A percentile compares a stretch with the other conserved stretches of the same genome.
phyloP scores from a whole-genome alignment of 2,888 invertebrate genomes.

The Perithous albicinctus region DNA sequence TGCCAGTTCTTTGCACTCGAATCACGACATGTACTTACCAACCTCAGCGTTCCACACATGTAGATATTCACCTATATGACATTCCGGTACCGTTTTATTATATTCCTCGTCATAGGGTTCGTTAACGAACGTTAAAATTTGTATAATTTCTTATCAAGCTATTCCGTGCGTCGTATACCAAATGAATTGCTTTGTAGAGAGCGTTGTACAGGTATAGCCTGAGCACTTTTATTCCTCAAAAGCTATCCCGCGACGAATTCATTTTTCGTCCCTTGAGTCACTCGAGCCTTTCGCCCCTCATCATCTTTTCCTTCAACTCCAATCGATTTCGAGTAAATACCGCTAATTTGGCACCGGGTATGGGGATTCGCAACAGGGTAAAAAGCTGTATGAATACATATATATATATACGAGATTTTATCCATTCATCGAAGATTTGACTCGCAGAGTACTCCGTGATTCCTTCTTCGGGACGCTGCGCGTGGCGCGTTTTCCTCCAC shows the following conservation, averaged over 20 bases:
- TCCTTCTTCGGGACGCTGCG: constrained; percentile 19
- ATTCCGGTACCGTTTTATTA: constrained; percentile 18
- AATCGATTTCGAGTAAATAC: constrained; percentile 44
- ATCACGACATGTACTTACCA: constrained; percentile 46
- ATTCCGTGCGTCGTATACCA: constrained; percentile 47
- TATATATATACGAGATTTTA: constrained; percentile 12
- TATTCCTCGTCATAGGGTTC: constrained; percentile 22
- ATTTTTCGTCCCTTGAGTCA: constrained; percentile 24
- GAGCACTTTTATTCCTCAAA: neutral
- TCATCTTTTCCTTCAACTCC: constrained; percentile 8
- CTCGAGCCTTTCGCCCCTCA: neutral
- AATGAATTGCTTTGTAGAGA: constrained; percentile 16
- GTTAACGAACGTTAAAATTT: constrained; percentile 56
- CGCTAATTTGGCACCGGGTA: constrained; percentile 21
- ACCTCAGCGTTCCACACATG: constrained; percentile 16
- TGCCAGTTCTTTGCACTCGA: constrained; percentile 49
- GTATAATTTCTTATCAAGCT: constrained; percentile 50
- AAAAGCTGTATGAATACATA: neutral
- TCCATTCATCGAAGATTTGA: constrained; percentile 23
- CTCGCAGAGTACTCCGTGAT: constrained; percentile 15
- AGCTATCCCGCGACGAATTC: constrained; percentile 10
- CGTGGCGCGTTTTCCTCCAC: neutral
- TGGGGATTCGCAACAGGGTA: neutral
- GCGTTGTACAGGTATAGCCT: too few relatives aligned
- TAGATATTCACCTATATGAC: constrained; percentile 23